Evolutionary conservation across 2,113 vertebrate species (phyloP), one percentile per base, ranked within the genome.

Genomic region (Sclerurus mexicanus): DNA sequence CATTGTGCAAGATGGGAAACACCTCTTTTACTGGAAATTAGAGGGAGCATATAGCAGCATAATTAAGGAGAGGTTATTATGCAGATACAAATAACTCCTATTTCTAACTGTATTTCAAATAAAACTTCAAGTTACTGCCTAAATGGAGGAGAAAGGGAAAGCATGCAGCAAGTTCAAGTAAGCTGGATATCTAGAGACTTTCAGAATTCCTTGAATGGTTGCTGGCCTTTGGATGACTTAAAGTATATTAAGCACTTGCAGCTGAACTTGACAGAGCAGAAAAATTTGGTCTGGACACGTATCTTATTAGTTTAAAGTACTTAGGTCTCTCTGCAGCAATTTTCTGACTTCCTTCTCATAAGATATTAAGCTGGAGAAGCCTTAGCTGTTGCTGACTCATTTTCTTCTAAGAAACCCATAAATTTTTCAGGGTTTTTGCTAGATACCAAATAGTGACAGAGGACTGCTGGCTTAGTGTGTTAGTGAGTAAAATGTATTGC

Each of bases 341-440:
- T 90, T 90, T 74, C 50, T 67, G 63, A 31, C 78, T 94, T 77
- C n/a, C 53, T 95, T 83, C 59, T 94, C 68, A 84, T 42, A 86
- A 90, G 82, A 66, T 40, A 83, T n/a, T 85, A 90, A 76, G 50
- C 74, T 76, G 53, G 69, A 93, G 71, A 89, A 76, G 67, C 62
- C 19, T 50, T 87, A 75, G 71, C 33, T 85, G 23, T 60, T 90
- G 42, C 86, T 92, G 90, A 89, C 72, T 85, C 14, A 39, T 86
- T 91, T 92, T 91, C 81, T 94, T 96, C 95, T 37, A 92, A 90
- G 87, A 95, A 93, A 71, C 22, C 37, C 68, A 84, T 96, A 49
- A 88, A 96, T 94, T 80, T 96, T 96, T 95, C 67, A 96, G 17
- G 16, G 27, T 49, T 90, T 19, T 91, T 95, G 47, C 88, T 94